Conservation (phyloP, 2,797 vertebrate genomes). For the Epinephelus awoara region DNA sequence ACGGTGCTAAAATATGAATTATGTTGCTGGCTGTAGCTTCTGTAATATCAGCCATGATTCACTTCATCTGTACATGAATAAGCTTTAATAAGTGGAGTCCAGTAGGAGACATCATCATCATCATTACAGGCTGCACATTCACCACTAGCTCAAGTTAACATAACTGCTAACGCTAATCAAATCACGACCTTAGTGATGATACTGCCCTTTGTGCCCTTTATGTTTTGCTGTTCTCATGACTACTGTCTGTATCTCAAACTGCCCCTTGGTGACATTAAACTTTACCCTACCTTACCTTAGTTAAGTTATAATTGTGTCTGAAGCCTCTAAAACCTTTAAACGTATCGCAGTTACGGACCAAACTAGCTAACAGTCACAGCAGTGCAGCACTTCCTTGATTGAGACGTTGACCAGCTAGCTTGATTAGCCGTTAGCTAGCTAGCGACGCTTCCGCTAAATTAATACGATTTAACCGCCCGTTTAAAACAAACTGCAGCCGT, state of each 20-base stretch:
- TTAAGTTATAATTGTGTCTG: fast-evolving
- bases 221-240: no score
- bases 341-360: neutral
- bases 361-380: neutral
- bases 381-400: conserved; percentile 13
- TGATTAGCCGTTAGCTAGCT: conserved; percentile 31
- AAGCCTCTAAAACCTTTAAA: neutral
- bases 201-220: no score
- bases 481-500: neutral
- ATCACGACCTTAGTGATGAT: neutral
- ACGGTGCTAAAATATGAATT: neutral
- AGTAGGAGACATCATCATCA: neutral
- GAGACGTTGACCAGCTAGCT: conserved; percentile 8
- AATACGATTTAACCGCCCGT: neutral
- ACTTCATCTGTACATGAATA: neutral
- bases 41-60: neutral
- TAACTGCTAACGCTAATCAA: neutral
- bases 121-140: no score
- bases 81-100: neutral
- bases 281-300: no score
- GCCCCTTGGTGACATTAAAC: no score
- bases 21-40: no score
- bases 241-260: no score
- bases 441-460: neutral
- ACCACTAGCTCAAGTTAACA: neutral